Percentiles rank a stretch among this genome's conserved stretches.
Evolutionary conservation across 35 echinoderm and acorn worm genomes (phyloP).

Genomic region (Hemicentrotus pulcherrimus): DNA sequence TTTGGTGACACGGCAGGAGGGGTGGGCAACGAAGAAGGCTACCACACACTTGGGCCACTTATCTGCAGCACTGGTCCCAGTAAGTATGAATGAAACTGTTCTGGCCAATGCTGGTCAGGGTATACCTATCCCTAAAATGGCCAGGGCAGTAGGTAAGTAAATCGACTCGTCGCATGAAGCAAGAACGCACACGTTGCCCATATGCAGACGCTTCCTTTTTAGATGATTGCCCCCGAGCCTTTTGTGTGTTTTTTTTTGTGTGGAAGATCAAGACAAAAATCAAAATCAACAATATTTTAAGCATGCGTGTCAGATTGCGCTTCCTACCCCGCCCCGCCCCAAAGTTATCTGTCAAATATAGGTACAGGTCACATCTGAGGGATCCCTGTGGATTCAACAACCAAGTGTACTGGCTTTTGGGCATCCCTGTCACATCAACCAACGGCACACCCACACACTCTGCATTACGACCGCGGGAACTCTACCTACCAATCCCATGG

Average conservation of each 20-base stretch:
- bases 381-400: not conserved
- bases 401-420: not conserved
- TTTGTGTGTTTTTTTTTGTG: not conserved
- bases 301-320: not conserved
- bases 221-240: not conserved
- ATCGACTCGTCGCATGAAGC: not conserved
- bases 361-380: not conserved
- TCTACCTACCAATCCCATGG: not conserved
- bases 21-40: slow-evolving; percentile 55
- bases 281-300: not conserved
- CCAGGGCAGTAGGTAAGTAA: not conserved
- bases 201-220: no score
- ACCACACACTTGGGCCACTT: slow-evolving; percentile 62
- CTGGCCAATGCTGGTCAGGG: not conserved
- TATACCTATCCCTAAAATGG: not conserved
- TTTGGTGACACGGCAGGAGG: slow-evolving; percentile 72
- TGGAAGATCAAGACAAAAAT: not conserved
- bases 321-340: not conserved
- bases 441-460: not conserved
- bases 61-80: slow-evolving; percentile 59
- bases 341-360: not conserved
- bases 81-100: slow-evolving; percentile 46
- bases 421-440: not conserved
- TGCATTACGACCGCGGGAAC: not conserved
- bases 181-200: not conserved